phyloP scores from a whole-genome alignment of 2,888 invertebrate genomes.

The Apamea epomidion region DNA sequence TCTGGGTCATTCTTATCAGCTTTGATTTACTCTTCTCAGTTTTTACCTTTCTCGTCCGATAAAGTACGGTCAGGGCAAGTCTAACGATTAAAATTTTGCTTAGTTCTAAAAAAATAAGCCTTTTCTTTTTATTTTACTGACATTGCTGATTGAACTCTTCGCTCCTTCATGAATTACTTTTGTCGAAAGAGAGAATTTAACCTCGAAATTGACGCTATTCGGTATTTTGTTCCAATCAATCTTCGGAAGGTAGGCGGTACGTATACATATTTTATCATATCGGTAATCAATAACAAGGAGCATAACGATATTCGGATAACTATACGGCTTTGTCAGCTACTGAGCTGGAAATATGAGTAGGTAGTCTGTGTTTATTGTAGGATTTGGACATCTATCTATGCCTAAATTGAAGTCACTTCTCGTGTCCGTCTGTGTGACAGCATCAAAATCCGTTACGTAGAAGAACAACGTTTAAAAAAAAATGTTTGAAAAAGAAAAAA shows the following conservation, averaged over 20 bases:
- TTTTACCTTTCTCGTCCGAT: too few relatives aligned
- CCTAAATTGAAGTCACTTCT: background rate
- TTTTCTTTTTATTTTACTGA: background rate
- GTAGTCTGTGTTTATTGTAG: background rate
- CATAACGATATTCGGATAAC: background rate
- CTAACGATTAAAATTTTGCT: too few relatives aligned
- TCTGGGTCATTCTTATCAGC: too few relatives aligned
- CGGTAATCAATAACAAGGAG: slow-evolving; percentile 3
- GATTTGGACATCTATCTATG: background rate
- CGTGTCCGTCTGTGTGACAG: too few relatives aligned
- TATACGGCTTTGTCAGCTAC: background rate
- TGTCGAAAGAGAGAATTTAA: background rate
- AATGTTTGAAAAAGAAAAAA: background rate
- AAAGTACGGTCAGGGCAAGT: too few relatives aligned
- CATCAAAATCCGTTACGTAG: background rate
- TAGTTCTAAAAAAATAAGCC: background rate
- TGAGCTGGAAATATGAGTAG: background rate
- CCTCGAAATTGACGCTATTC: background rate
- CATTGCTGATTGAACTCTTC: background rate
- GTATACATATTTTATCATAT: background rate
- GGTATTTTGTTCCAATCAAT: slow-evolving; percentile 3
- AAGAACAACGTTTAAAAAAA: background rate
- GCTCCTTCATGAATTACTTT: background rate
- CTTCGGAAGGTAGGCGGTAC: too few relatives aligned
- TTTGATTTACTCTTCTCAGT: too few relatives aligned